Conservation (phyloP, 2,888 invertebrate species). For the Meteorus cinctellus region DNA sequence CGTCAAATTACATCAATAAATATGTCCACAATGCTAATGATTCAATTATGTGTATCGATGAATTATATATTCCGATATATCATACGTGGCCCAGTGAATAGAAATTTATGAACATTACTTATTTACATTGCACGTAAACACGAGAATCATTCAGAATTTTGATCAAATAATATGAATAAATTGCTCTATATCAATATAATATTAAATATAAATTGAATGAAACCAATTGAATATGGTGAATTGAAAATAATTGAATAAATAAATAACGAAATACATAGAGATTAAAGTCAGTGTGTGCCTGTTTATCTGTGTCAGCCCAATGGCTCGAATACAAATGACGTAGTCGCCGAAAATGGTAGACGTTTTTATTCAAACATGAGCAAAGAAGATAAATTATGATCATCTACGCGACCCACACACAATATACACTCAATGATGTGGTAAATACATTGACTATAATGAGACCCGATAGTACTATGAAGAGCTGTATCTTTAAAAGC, state of each 20-base stretch:
- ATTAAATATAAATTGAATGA: not conserved
- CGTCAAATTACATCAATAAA: slow-evolving; percentile 8
- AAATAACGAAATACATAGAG: slow-evolving; percentile 22
- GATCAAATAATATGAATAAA: not conserved
- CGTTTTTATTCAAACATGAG: slow-evolving; percentile 16
- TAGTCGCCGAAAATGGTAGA: slow-evolving; percentile 43
- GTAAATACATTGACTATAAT: slow-evolving; percentile 47
- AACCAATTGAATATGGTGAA: not conserved
- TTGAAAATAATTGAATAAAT: slow-evolving; percentile 21
- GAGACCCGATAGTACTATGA: not conserved
- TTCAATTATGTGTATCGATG: slow-evolving; percentile 11
- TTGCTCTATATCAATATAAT: not conserved
- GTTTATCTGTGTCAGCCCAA: slow-evolving; percentile 8
- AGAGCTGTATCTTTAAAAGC: too few relatives aligned
- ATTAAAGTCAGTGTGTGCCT: not conserved
- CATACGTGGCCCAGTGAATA: slow-evolving; percentile 4
- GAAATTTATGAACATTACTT: slow-evolving; percentile 7
- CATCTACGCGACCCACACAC: slow-evolving; percentile 28
- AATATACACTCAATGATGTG: slow-evolving; percentile 44
- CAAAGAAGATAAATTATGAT: slow-evolving; percentile 47
- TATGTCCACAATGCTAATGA: slow-evolving; percentile 2
- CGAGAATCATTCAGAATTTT: not conserved
- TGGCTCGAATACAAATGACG: slow-evolving; percentile 29
- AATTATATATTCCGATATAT: not conserved
- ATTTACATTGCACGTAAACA: slow-evolving; percentile 1